Percentiles rank a stretch among this genome's conserved stretches.
Evolutionary conservation across 2,797 vertebrate genomes (phyloP).

Genomic region (Eutrigla gurnardus): DNA sequence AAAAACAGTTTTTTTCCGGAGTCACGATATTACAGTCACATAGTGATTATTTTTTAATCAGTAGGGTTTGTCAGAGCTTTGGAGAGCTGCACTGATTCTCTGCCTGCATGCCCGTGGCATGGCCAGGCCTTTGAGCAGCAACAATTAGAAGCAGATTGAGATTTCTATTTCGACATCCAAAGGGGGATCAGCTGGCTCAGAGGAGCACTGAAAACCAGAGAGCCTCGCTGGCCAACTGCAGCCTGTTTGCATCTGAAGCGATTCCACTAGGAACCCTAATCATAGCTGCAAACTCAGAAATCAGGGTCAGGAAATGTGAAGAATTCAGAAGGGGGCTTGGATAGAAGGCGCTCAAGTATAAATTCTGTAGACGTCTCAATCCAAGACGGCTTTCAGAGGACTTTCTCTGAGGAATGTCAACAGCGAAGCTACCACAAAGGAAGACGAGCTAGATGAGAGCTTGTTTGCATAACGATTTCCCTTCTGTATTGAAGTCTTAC

Average conservation of each 20-base stretch:
- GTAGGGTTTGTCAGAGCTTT: conserved; percentile 35
- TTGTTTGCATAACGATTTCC: conserved; percentile 1
- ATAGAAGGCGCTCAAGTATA: conserved; percentile 52
- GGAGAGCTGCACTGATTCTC: conserved; percentile 42
- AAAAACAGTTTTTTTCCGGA: conserved; percentile 10
- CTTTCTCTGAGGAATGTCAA: conserved; percentile 27
- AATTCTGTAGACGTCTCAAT: conserved; percentile 53
- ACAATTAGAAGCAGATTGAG: conserved; percentile 72
- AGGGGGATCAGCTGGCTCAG: conserved; percentile 59
- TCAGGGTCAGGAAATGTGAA: conserved; percentile 77
- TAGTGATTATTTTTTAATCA: conserved; percentile 61
- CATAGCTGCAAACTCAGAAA: conserved; percentile 77
- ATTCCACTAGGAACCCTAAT: conserved; percentile 76
- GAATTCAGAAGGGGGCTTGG: conserved; percentile 56
- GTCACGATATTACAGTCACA: conserved; percentile 37
- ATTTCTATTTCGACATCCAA: conserved; percentile 76
- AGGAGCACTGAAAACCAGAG: conserved; percentile 60
- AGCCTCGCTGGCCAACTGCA: conserved; percentile 61
- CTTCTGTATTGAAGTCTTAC: not conserved
- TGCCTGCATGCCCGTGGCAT: conserved; percentile 48
- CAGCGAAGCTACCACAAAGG: conserved; percentile 2
- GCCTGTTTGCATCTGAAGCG: conserved; percentile 65
- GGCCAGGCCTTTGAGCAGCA: conserved; percentile 55
- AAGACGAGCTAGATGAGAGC: conserved; percentile 2
- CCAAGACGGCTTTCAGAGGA: conserved; percentile 5